Conservation (phyloP, 1,140 invertebrate genomes). For the Brachionus paranguensis region DNA sequence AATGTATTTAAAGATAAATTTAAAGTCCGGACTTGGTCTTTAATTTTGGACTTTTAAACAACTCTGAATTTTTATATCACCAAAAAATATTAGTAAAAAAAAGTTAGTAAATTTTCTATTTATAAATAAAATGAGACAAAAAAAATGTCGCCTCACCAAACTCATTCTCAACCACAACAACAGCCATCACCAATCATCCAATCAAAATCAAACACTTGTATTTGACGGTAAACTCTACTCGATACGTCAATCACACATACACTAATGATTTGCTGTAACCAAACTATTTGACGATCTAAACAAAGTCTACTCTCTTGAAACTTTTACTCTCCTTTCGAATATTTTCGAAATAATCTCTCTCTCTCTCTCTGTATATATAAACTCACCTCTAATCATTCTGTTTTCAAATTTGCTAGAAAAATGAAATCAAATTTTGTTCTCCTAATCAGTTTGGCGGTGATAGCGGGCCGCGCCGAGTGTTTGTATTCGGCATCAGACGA, state of each 20-base stretch:
- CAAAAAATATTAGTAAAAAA: too few relatives aligned
- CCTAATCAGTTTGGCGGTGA: not conserved
- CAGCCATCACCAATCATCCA: not conserved
- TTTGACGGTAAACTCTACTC: not conserved
- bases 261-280: slow-evolving; percentile 2
- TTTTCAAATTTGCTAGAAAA: not conserved
- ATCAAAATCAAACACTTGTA: slow-evolving; percentile 28
- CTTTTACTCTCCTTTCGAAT: not conserved
- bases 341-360: not conserved
- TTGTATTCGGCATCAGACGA: slow-evolving; percentile 62
- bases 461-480: not conserved
- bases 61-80: too few relatives aligned
- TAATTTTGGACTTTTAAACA: too few relatives aligned
- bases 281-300: not conserved
- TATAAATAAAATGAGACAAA: not conserved
- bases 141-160: not conserved
- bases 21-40: too few relatives aligned
- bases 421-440: not conserved
- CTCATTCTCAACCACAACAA: not conserved
- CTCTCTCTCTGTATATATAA: not conserved
- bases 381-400: not conserved
- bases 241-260: not conserved
- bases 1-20: too few relatives aligned
- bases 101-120: too few relatives aligned
- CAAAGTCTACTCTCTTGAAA: not conserved